Percentiles rank a stretch among this genome's conserved stretches.
Conservation (phyloP, 2,888 invertebrate genomes). For the Spodoptera picta region DNA sequence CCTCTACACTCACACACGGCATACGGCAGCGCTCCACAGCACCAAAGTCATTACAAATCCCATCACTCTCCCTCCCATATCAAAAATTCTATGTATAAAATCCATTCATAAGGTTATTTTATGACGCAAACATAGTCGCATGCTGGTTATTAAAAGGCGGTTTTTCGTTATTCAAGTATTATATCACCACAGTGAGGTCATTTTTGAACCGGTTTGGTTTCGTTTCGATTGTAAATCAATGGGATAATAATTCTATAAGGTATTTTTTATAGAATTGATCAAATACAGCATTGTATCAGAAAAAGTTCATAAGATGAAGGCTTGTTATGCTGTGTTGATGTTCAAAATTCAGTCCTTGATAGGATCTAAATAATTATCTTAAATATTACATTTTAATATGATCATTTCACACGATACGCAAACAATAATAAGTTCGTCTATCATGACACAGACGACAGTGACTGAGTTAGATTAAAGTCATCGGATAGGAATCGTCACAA, state of each 20-base stretch:
- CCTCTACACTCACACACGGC: constrained; percentile 72
- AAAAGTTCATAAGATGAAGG: not conserved
- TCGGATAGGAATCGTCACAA: not conserved
- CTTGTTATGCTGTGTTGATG: too few relatives aligned
- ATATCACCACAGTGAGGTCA: constrained; percentile 81
- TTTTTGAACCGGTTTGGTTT: constrained; percentile 74
- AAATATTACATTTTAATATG: too few relatives aligned
- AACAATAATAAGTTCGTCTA: too few relatives aligned
- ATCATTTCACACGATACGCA: too few relatives aligned
- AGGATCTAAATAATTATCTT: too few relatives aligned
- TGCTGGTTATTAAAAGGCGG: constrained; percentile 24
- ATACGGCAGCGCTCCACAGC: constrained; percentile 17
- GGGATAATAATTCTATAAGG: constrained; percentile 53
- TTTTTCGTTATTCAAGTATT: constrained; percentile 56
- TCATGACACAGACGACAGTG: too few relatives aligned
- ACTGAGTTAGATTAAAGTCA: too few relatives aligned
- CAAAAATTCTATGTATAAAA: constrained; percentile 30
- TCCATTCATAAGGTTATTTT: constrained; percentile 11
- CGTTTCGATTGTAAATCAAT: constrained; percentile 59
- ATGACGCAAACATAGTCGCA: not conserved
- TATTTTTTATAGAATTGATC: constrained; percentile 33
- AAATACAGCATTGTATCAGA: not conserved
- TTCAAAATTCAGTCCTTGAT: too few relatives aligned
- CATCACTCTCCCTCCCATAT: constrained; percentile 56
- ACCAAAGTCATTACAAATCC: constrained; percentile 50